Evolutionary conservation across 35 echinoderm and acorn worm species (phyloP), one percentile per base, ranked within the genome.

Genomic region (Holothuria glaberrima): DNA sequence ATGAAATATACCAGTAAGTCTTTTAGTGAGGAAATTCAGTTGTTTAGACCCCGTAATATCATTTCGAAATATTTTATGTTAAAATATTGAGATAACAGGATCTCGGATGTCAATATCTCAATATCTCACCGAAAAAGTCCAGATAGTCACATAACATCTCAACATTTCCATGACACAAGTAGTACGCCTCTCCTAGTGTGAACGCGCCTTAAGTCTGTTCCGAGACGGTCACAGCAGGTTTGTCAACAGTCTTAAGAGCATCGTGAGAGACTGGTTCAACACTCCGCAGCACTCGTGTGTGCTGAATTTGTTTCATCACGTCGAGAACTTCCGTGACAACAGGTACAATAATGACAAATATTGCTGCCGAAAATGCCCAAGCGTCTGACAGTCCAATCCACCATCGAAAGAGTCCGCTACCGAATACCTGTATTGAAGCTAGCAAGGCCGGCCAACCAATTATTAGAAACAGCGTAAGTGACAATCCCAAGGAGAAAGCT

Each of bases 301-400:
- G 64, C 33, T 78, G 75, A 31, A 92, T 86, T 24, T 93, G 88
- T 25, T 73, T 68, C 6, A 93, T 63, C 45, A 98, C 92, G 32
- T 90, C 88, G 9, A 48, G 57, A 5, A 94, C 62, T 60, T 98
- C 95, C 35, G 87, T 89, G 21, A 86, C 86, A 6, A 98, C 21
- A 19, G 95, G 95, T 18, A 92, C 92, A 68, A 92, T 59, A 28
- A 92, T 94, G 86, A 98, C 92, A 77, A 98, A 98, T 20, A 90
- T 82, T 16, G 90, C 95, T 27, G 93, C 95, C 4, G 91, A 80
- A 33, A 92, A 90, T 3, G 93, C 93, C 95, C 95, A 98, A 7
- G 73, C 78, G 27, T 98, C 86, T 5, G 93, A 59, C 28, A 94
- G 68, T 22, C 80, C 74, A 14, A 98, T 98, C 95, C 95, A 98